Evolutionary conservation across 2,113 vertebrate species (phyloP).

Genomic region (Noturus placidus): DNA sequence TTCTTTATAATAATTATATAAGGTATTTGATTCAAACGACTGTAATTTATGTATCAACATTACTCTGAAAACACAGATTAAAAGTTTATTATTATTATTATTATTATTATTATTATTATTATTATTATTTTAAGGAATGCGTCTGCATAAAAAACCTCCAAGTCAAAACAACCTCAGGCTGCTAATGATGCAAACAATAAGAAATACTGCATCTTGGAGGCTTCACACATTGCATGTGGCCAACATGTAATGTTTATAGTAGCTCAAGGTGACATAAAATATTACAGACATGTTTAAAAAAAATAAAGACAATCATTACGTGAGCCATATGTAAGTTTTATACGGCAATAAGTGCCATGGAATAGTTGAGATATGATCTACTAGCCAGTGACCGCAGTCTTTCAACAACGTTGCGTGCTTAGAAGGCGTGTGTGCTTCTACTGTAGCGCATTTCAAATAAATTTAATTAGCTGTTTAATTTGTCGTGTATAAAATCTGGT

Average conservation of each 20-base stretch:
- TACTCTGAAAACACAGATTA: neutral
- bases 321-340: conserved; percentile 52
- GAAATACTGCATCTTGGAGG: neutral
- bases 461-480: conserved; percentile 20
- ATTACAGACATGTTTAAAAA: conserved; percentile 49
- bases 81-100: neutral
- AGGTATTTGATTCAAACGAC: neutral
- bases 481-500: conserved; percentile 10
- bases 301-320: conserved; percentile 52
- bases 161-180: neutral
- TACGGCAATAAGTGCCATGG: conserved; percentile 54
- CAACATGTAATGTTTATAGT: conserved; percentile 31
- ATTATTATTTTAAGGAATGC: neutral
- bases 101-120: too few relatives aligned
- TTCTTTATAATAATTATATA: conserved; percentile 58
- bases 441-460: conserved; percentile 18
- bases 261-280: conserved; percentile 43
- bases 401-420: conserved; percentile 19
- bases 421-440: conserved; percentile 13
- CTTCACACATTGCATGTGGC: neutral
- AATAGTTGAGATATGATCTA: conserved; percentile 54
- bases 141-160: neutral
- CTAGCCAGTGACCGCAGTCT: conserved; percentile 40
- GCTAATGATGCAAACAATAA: neutral
- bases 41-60: neutral